Evolutionary conservation across 2,113 vertebrate species (phyloP).

Genomic region (Melospiza melodia): DNA sequence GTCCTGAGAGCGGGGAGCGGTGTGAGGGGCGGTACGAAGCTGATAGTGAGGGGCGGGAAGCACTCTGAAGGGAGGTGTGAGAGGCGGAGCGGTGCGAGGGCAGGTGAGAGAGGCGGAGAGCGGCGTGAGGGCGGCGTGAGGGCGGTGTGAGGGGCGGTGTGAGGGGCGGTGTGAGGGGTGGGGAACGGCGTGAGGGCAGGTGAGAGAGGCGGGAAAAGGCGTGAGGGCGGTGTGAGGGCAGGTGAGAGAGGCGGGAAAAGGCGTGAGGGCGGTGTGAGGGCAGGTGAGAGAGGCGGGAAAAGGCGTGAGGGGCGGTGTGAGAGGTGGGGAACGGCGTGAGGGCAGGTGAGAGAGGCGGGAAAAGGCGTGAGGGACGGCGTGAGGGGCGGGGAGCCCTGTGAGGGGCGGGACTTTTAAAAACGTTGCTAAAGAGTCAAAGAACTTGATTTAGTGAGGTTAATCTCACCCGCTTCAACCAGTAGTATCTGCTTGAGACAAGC

Average conservation of each 20-base stretch:
- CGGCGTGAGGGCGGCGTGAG: too few relatives aligned
- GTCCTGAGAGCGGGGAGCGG: neutral
- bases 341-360: too few relatives aligned
- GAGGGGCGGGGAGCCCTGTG: too few relatives aligned
- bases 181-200: neutral
- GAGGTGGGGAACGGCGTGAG: too few relatives aligned
- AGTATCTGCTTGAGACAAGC: neutral
- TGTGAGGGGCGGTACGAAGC: neutral
- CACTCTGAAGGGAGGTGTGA: neutral
- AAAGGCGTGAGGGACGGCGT: too few relatives aligned
- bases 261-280: too few relatives aligned
- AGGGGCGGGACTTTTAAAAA: neutral
- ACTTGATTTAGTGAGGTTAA: neutral
- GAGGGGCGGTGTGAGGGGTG: too few relatives aligned
- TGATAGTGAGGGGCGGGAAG: neutral
- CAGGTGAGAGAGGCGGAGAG: neutral
- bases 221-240: too few relatives aligned
- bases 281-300: too few relatives aligned
- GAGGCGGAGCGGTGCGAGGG: neutral
- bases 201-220: neutral
- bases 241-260: neutral
- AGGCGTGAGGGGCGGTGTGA: too few relatives aligned
- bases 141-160: too few relatives aligned
- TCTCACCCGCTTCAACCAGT: neutral
- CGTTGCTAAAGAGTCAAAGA: neutral